phyloP scores from a whole-genome alignment of 2,888 invertebrate species.

The Drosophila falleni region DNA sequence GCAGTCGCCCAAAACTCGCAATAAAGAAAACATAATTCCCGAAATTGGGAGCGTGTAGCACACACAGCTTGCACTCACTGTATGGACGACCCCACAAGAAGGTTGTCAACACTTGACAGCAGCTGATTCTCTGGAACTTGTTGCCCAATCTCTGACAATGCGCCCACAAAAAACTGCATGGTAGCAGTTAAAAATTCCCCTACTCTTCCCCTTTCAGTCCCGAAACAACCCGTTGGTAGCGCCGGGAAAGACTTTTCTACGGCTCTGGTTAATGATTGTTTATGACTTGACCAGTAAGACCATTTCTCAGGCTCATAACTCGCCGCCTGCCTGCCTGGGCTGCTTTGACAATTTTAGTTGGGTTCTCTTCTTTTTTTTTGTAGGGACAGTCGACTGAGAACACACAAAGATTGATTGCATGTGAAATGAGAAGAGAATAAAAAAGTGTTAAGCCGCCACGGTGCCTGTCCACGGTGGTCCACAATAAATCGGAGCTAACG shows the following conservation, averaged over 20 bases:
- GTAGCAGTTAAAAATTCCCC: constrained; percentile 1
- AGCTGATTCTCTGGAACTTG: constrained; percentile 70
- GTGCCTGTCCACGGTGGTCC: constrained; percentile 68
- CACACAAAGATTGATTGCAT: constrained; percentile 73
- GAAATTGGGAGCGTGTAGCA: constrained; percentile 38
- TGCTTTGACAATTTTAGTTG: constrained; percentile 39
- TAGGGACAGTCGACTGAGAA: constrained; percentile 6
- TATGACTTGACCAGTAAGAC: constrained; percentile 57
- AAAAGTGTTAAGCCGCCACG: constrained; percentile 75
- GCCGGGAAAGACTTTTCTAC: constrained; percentile 46
- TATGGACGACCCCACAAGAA: constrained; percentile 67
- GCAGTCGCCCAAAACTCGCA: constrained; percentile 45
- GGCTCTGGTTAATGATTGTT: constrained; percentile 70
- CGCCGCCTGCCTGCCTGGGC: constrained; percentile 29
- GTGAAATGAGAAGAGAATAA: constrained; percentile 61
- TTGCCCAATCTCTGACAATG: constrained; percentile 40
- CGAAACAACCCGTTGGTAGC: constrained; percentile 39
- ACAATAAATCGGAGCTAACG: constrained; percentile 70
- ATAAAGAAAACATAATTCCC: constrained; percentile 62
- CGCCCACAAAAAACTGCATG: constrained; percentile 44
- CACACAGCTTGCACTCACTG: constrained; percentile 30
- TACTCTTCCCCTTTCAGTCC: neutral
- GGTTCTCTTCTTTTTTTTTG: neutral
- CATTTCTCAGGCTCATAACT: constrained; percentile 76
- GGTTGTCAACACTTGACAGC: constrained; percentile 68